These are phyloP conservation scores for Leucozona laternaria DNA, from an alignment of 2,888 invertebrate genomes.

Conservation along the genomic window DNA sequence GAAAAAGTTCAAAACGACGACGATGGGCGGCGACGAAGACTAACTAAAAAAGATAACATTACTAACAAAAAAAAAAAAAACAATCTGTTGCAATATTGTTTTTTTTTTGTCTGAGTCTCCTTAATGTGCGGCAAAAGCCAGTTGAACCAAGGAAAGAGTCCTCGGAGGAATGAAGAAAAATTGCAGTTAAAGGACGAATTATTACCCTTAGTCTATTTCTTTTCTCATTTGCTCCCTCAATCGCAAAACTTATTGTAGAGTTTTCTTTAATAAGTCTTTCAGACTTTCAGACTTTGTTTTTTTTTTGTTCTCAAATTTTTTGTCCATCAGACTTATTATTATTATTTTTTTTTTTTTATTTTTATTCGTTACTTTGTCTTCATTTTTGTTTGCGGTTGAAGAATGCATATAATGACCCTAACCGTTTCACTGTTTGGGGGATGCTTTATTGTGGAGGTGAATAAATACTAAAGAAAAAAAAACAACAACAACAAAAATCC, in stretches of 20 bases:
- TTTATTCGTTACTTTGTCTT: constrained; percentile 12
- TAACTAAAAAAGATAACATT: constrained; percentile 28
- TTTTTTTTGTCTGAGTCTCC: constrained; percentile 1
- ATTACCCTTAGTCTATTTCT: constrained; percentile 54
- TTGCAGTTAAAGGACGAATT: constrained; percentile 50
- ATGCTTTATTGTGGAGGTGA: constrained; percentile 3
- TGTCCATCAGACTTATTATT: constrained; percentile 39
- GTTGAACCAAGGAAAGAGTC: constrained; percentile 39
- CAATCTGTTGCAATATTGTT: constrained; percentile 56
- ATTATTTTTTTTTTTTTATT: not conserved
- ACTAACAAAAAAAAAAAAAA: not conserved
- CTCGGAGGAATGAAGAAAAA: constrained; percentile 10
- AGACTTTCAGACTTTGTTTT: constrained; percentile 28
- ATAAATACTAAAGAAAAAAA: constrained; percentile 45
- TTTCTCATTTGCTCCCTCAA: constrained; percentile 38
- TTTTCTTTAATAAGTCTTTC: constrained; percentile 59
- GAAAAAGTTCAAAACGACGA: constrained; percentile 26
- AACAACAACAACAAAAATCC: constrained; percentile 28
- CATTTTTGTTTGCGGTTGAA: constrained; percentile 33
- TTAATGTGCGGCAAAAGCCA: constrained; percentile 29
- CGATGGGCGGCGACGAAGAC: constrained; percentile 3
- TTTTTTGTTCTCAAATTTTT: not conserved
- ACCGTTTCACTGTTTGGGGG: constrained; percentile 10
- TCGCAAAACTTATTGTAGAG: constrained; percentile 53
- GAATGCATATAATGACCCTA: constrained; percentile 64